Percentiles rank a stretch among this genome's conserved stretches.
These are phyloP conservation scores for Eciton burchellii DNA, from an alignment of 1,140 invertebrate genomes.

Conservation along the genomic window DNA sequence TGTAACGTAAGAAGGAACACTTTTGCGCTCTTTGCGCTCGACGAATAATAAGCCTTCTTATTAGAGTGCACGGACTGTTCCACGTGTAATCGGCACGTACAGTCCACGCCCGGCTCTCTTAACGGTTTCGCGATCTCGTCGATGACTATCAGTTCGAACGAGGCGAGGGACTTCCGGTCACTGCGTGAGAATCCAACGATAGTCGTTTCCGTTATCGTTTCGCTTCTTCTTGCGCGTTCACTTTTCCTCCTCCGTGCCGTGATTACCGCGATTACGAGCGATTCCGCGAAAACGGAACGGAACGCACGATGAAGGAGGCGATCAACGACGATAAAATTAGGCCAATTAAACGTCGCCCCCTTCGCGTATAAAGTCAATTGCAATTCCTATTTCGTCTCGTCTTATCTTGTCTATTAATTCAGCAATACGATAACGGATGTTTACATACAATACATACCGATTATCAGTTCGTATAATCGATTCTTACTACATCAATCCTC, in stretches of 20 bases:
- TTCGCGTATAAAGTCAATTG: no score
- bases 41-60: slow-evolving; percentile 38
- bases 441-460: not conserved
- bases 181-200: slow-evolving; percentile 20
- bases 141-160: slow-evolving; percentile 39
- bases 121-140: slow-evolving; percentile 49
- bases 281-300: slow-evolving; percentile 18
- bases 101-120: slow-evolving; percentile 40
- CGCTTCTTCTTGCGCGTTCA: slow-evolving; percentile 12
- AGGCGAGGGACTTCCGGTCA: slow-evolving; percentile 39
- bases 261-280: not conserved
- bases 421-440: not conserved
- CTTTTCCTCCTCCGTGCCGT: slow-evolving; percentile 23
- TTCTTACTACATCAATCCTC: not conserved
- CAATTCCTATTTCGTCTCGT: slow-evolving; percentile 1
- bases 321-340: not conserved
- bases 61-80: slow-evolving; percentile 21
- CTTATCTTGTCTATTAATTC: not conserved
- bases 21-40: not conserved
- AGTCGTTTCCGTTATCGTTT: slow-evolving; percentile 11
- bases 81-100: slow-evolving; percentile 21
- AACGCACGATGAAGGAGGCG: not conserved
- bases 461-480: not conserved
- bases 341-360: no score
- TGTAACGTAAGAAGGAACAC: not conserved